Evolutionary conservation across 2,797 vertebrate species (phyloP), one percentile per base, ranked within the genome.

Genomic region (Myotis pilosus): DNA sequence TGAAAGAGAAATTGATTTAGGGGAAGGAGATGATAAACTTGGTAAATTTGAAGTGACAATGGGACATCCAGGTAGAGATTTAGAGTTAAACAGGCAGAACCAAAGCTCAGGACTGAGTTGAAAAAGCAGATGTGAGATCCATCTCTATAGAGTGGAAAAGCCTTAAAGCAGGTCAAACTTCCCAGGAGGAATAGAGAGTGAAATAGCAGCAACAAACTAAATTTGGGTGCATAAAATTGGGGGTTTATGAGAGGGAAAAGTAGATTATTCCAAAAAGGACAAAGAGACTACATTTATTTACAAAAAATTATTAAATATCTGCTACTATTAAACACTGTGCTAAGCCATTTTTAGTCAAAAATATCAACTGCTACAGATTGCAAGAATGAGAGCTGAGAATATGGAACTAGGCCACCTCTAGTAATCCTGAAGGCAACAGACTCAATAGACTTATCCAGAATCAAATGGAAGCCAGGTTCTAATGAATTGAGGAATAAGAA

Each of bases 391-490:
- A 49, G 11, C 28, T 92, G 36, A 89, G 44, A 90, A 71, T 79
- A 79, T 86, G 47, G 15, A 94, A 82, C 64, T 71, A 81, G 47
- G 12, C 25, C 64, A 90, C 69, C 47, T 55, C 68, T 62, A 90
- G 53, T 90, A 55, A 87, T 86, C 44, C 53, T 85, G 38, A 95
- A 90, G 22, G 28, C 74, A 80, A 30, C 20, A 90, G 51, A 72
- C 83, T 91, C n/a, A 60, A 68, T 3, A 74, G 1, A 94, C 36
- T 74, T 78, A 86, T 25, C n/a, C 28, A 88, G 69, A 94, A 87
- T 80, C 55, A 95, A 85, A 83, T 51, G 23, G 25, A 79, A 97
- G 53, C 38, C 71, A 93, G 68, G 85, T 86, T 53, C 38, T 51
- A 91, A 23, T 33, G 41, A 38, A 55, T 4, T 64, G 11, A 91